Conservation (phyloP, 2,888 invertebrate genomes). For the Heliconius ismenius region DNA sequence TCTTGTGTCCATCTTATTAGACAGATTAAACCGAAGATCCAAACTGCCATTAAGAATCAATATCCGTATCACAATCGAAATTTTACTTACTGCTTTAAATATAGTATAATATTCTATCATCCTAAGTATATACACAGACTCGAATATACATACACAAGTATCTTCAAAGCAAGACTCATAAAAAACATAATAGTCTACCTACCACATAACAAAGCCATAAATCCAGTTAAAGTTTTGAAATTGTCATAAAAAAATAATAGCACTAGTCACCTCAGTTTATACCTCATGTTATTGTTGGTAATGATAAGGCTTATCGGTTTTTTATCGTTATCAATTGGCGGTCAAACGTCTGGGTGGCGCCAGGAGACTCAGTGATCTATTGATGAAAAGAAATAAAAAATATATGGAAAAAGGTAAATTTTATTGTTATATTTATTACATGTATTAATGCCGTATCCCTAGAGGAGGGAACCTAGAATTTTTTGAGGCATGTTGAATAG, state of each 20-base stretch:
- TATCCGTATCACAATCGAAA: too few species aligned
- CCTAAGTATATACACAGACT: not conserved
- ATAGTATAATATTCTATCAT: not conserved
- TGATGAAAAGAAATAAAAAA: slow-evolving; percentile 3
- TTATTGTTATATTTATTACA: not conserved
- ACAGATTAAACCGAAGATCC: too few species aligned
- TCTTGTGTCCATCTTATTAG: too few species aligned
- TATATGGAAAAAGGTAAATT: not conserved
- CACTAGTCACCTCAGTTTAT: slow-evolving; percentile 32
- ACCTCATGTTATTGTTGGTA: slow-evolving; percentile 48
- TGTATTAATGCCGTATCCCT: too few species aligned
- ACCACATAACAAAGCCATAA: not conserved
- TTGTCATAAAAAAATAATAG: slow-evolving; percentile 25
- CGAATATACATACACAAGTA: not conserved
- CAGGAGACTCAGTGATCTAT: slow-evolving; percentile 48
- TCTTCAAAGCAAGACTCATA: not conserved
- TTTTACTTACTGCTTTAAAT: not conserved
- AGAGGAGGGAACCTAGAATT: too few species aligned
- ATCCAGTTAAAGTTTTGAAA: slow-evolving; percentile 16
- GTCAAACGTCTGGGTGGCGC: slow-evolving; percentile 63
- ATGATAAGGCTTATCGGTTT: slow-evolving; percentile 48
- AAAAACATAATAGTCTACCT: slow-evolving; percentile 11
- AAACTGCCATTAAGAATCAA: too few species aligned
- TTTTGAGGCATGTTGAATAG: too few species aligned
- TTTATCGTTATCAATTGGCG: slow-evolving; percentile 56